These are phyloP conservation scores for Agrochola lychnidis DNA, from an alignment of 2,888 invertebrate species.

Conservation along the genomic window DNA sequence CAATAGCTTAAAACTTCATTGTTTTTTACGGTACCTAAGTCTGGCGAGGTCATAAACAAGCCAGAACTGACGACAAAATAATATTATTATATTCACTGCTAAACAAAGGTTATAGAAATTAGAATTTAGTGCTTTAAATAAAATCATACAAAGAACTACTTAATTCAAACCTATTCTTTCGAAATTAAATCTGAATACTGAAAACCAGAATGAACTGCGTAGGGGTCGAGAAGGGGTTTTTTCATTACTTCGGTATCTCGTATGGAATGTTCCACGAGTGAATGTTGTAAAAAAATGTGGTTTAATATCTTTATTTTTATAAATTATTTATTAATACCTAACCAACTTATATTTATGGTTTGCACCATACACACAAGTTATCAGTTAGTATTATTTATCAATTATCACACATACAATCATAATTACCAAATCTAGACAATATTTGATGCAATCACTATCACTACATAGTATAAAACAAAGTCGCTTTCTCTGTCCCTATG, in stretches of 20 bases:
- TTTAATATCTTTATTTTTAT: neutral
- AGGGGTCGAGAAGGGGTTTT: conserved; percentile 37
- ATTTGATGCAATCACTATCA: too few species aligned
- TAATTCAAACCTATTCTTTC: conserved; percentile 4
- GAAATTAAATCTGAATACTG: conserved; percentile 14
- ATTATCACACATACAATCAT: too few species aligned
- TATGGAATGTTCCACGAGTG: neutral
- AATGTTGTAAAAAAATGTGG: conserved; percentile 61
- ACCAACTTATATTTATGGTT: too few species aligned
- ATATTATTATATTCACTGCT: neutral
- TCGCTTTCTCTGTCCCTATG: too few species aligned
- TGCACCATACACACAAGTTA: too few species aligned
- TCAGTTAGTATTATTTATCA: too few species aligned
- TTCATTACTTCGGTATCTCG: neutral
- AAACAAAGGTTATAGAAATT: neutral
- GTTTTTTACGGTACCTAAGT: neutral
- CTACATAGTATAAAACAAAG: too few species aligned
- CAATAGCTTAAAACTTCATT: too few species aligned
- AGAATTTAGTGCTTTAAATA: neutral
- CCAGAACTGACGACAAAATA: neutral
- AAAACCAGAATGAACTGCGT: conserved; percentile 18
- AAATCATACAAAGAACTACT: neutral
- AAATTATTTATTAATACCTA: too few species aligned
- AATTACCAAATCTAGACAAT: too few species aligned
- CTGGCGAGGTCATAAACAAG: neutral